Conservation (phyloP, 2,888 invertebrate genomes). For the Aphodius granarius region DNA sequence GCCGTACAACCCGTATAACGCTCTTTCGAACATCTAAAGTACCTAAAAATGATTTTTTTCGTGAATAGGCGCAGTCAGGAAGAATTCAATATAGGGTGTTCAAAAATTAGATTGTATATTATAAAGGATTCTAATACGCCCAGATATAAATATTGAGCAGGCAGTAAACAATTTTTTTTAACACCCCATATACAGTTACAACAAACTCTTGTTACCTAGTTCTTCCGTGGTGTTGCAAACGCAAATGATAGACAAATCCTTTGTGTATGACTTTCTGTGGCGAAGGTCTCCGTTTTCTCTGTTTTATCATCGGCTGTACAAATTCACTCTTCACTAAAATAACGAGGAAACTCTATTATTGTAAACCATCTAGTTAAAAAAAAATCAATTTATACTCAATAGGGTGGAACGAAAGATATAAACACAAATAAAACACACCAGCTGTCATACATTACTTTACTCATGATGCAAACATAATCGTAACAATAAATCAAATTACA, state of each 20-base stretch:
- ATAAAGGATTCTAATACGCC: too few species aligned
- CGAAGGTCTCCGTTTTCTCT: slow-evolving; percentile 19
- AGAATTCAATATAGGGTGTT: neutral
- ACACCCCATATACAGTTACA: neutral
- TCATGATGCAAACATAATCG: neutral
- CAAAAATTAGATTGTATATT: neutral
- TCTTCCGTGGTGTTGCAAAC: slow-evolving; percentile 25
- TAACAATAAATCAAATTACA: too few species aligned
- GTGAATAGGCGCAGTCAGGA: too few species aligned
- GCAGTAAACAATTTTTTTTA: neutral
- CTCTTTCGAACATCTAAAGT: slow-evolving; percentile 38
- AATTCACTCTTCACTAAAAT: slow-evolving; percentile 21
- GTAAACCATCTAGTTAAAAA: neutral
- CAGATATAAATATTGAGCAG: neutral
- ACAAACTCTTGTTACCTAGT: slow-evolving; percentile 18
- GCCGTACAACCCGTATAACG: slow-evolving; percentile 37
- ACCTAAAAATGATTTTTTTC: slow-evolving; percentile 31
- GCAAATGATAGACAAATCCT: slow-evolving; percentile 29
- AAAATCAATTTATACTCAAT: neutral
- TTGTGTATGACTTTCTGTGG: slow-evolving; percentile 30
- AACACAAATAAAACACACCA: too few species aligned
- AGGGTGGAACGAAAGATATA: too few species aligned
- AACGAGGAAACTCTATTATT: slow-evolving; percentile 10
- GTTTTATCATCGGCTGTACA: slow-evolving; percentile 19
- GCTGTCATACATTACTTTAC: neutral